Conservation (phyloP, 2,113 vertebrate genomes). For the Myxocyprinus asiaticus region DNA sequence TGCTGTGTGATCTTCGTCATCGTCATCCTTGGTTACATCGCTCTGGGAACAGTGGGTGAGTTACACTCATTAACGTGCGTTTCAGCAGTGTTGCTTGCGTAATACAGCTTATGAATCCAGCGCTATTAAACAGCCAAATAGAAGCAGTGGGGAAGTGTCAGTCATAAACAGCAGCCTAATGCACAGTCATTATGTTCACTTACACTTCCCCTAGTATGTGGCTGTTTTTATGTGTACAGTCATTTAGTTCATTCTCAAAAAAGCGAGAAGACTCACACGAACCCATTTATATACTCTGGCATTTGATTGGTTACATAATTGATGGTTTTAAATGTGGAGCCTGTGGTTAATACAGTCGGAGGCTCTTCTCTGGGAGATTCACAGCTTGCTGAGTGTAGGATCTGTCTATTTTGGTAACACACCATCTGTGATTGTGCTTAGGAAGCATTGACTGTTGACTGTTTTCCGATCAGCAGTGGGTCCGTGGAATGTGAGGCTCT, state of each 20-base stretch:
- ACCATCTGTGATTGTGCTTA: not conserved
- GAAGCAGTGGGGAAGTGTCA: not conserved
- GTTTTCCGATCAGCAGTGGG: not conserved
- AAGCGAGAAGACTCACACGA: not conserved
- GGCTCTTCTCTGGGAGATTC: conserved; percentile 24
- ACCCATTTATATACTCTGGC: not conserved
- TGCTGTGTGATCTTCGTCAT: conserved; percentile 90
- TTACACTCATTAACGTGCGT: conserved; percentile 59
- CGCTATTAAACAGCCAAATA: conserved; percentile 5
- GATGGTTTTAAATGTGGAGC: conserved; percentile 17
- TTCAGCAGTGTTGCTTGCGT: conserved; percentile 51
- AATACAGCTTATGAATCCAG: conserved; percentile 35
- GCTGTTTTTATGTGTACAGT: no score
- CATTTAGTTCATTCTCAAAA: not conserved
- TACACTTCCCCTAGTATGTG: no score
- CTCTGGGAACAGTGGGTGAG: conserved; percentile 93
- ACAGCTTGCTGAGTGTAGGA: conserved; percentile 8
- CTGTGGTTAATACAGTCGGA: not conserved
- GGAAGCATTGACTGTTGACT: not conserved
- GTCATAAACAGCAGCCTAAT: conserved; percentile 10
- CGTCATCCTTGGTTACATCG: conserved; percentile 89
- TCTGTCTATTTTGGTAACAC: conserved; percentile 1
- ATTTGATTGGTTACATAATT: conserved; percentile 11
- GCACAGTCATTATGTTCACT: conserved; percentile 3
- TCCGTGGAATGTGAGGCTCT: not conserved